phyloP scores from a whole-genome alignment of 2,888 invertebrate genomes.

The Molanna angustata region DNA sequence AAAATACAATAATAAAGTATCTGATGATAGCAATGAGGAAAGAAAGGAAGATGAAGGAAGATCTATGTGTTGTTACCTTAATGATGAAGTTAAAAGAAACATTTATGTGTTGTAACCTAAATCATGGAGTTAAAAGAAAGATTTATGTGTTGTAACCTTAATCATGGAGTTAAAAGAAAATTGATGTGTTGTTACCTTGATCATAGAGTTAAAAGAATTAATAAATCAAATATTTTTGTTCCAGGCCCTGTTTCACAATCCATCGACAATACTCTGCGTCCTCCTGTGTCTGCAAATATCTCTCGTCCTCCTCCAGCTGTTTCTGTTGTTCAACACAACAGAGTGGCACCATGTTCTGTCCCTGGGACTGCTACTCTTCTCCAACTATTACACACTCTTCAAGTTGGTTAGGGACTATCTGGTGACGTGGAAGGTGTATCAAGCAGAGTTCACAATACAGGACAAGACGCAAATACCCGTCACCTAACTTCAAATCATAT shows the following conservation, averaged over 20 bases:
- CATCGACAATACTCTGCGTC: slow-evolving; percentile 71
- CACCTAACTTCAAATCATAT: no score
- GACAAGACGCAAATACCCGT: slow-evolving; percentile 51
- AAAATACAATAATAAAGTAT: no score
- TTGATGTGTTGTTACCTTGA: no score
- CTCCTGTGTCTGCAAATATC: slow-evolving; percentile 69
- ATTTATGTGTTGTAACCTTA: no score
- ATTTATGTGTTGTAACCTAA: no score
- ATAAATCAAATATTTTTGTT: slow-evolving; percentile 37
- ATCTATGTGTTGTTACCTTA: no score
- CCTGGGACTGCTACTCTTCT: slow-evolving; percentile 79
- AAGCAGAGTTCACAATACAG: slow-evolving; percentile 67
- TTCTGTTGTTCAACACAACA: slow-evolving; percentile 71
- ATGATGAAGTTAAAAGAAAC: no score
- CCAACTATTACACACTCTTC: slow-evolving; percentile 89
- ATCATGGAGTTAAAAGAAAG: no score
- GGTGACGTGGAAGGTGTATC: slow-evolving; percentile 79
- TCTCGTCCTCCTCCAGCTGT: slow-evolving; percentile 73
- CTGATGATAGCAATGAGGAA: no score
- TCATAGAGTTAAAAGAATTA: no score
- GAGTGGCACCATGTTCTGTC: slow-evolving; percentile 94
- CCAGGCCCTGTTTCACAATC: slow-evolving; percentile 85
- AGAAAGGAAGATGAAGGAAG: no score
- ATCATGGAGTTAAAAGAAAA: no score
- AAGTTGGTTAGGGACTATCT: slow-evolving; percentile 84